phyloP scores from a whole-genome alignment of 1,140 invertebrate genomes.

The Zaprionus africanus region DNA sequence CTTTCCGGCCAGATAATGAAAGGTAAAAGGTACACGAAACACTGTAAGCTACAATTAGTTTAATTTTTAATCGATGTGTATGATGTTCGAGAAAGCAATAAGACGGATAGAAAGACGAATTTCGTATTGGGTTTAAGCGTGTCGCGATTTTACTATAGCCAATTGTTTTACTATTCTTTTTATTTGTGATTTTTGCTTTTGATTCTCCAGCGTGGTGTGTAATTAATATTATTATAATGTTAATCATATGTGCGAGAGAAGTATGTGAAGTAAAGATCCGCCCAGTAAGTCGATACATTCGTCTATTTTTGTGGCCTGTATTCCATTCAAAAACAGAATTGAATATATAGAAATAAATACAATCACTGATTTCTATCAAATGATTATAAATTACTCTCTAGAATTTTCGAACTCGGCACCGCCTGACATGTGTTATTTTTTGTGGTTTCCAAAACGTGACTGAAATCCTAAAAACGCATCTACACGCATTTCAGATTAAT shows the following conservation, averaged over 20 bases:
- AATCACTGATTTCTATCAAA: too few relatives aligned
- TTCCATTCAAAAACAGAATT: background rate
- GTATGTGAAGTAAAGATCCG: background rate
- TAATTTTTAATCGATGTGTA: background rate
- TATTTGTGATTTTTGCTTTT: background rate
- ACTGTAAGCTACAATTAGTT: too few relatives aligned
- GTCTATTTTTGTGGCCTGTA: too few relatives aligned
- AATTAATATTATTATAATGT: background rate
- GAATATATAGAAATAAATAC: too few relatives aligned
- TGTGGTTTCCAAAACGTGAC: too few relatives aligned
- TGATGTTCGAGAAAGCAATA: background rate
- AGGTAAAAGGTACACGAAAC: too few relatives aligned
- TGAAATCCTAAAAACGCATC: too few relatives aligned
- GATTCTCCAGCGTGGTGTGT: background rate
- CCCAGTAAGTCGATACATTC: background rate
- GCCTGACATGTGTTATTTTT: too few relatives aligned
- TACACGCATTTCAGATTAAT: too few relatives aligned
- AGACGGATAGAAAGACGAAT: background rate
- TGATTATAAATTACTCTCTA: too few relatives aligned
- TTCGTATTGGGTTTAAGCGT: background rate
- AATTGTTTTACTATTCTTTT: background rate
- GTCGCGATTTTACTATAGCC: background rate
- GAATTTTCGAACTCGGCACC: too few relatives aligned
- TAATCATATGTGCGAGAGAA: background rate
- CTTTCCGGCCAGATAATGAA: too few relatives aligned